A percentile compares a stretch with the other conserved stretches of the same genome.
Evolutionary conservation across 1,140 invertebrate genomes (phyloP).

Genomic region (Mercenaria mercenaria): DNA sequence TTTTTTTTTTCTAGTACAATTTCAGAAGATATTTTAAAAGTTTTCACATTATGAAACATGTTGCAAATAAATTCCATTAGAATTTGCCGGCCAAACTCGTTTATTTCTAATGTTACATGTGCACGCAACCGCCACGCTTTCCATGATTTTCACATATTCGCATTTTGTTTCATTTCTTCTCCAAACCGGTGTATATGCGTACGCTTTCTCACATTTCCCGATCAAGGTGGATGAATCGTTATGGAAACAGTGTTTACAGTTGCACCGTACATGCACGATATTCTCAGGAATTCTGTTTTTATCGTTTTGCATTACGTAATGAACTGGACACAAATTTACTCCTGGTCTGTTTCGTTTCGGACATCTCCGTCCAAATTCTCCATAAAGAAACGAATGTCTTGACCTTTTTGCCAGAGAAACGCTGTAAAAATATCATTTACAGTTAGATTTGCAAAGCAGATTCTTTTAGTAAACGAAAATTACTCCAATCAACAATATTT

Average conservation of each 20-base stretch:
- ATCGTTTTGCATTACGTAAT: slow-evolving; percentile 39
- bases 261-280: slow-evolving; percentile 19
- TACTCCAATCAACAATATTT: neutral
- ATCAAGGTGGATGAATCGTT: neutral
- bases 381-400: neutral
- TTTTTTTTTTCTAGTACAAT: neutral
- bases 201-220: neutral
- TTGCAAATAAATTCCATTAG: neutral
- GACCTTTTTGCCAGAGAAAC: neutral
- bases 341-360: neutral
- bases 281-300: slow-evolving; percentile 32
- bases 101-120: neutral
- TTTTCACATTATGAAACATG: no score
- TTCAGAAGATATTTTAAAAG: neutral
- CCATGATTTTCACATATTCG: neutral
- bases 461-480: no score
- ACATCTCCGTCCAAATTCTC: slow-evolving; percentile 16
- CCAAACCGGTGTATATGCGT: slow-evolving; percentile 23
- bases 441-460: neutral
- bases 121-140: slow-evolving; percentile 5
- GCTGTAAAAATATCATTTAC: neutral
- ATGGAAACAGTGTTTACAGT: neutral
- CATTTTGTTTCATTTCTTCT: neutral
- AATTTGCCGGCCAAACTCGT: neutral
- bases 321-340: neutral